Percentiles rank a stretch among this genome's conserved stretches.
phyloP scores from a whole-genome alignment of 2,888 invertebrate genomes.

The Drosophila kuntzei region DNA sequence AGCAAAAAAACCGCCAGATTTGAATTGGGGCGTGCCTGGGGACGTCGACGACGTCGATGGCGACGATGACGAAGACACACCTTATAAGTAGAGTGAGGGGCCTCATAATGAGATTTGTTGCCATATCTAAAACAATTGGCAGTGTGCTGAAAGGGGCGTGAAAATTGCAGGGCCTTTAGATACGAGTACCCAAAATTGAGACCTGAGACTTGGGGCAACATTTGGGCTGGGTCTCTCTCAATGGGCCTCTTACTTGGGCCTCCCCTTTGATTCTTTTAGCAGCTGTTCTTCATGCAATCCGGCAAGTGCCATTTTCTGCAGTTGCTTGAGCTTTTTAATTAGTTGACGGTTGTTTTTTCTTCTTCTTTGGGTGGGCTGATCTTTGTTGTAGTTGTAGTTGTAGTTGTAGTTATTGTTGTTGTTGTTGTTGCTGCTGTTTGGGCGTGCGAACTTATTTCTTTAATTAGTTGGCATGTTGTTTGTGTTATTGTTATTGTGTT shows the following conservation, averaged over 20 bases:
- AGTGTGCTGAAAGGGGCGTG: slow-evolving; percentile 58
- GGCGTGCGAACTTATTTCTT: slow-evolving; percentile 56
- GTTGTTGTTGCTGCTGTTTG: slow-evolving; percentile 25
- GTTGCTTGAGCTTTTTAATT: slow-evolving; percentile 57
- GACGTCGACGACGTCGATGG: slow-evolving; percentile 46
- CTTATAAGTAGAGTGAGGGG: slow-evolving; percentile 49
- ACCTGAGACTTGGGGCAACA: slow-evolving; percentile 23
- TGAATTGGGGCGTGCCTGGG: slow-evolving; percentile 52
- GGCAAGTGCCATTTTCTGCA: slow-evolving; percentile 70
- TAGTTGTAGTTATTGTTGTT: slow-evolving; percentile 10
- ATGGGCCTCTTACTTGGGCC: slow-evolving; percentile 22
- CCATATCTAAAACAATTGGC: slow-evolving; percentile 54
- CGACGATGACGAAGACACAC: slow-evolving; percentile 42
- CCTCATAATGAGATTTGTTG: slow-evolving; percentile 57
- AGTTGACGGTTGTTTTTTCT: slow-evolving; percentile 33
- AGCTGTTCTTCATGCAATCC: slow-evolving; percentile 33
- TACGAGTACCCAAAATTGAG: slow-evolving; percentile 9
- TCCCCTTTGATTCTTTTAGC: slow-evolving; percentile 12
- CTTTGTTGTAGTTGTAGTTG: slow-evolving; percentile 22
- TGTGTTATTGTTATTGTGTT: slow-evolving; percentile 28
- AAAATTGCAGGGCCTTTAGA: slow-evolving; percentile 61
- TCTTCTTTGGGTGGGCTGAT: slow-evolving; percentile 7
- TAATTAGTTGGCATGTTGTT: slow-evolving; percentile 52
- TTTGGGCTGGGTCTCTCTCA: slow-evolving; percentile 52
- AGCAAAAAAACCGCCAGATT: slow-evolving; percentile 42